These are phyloP conservation scores for Orthonevra nobilis DNA, from an alignment of 2,888 invertebrate species.

Conservation along the genomic window DNA sequence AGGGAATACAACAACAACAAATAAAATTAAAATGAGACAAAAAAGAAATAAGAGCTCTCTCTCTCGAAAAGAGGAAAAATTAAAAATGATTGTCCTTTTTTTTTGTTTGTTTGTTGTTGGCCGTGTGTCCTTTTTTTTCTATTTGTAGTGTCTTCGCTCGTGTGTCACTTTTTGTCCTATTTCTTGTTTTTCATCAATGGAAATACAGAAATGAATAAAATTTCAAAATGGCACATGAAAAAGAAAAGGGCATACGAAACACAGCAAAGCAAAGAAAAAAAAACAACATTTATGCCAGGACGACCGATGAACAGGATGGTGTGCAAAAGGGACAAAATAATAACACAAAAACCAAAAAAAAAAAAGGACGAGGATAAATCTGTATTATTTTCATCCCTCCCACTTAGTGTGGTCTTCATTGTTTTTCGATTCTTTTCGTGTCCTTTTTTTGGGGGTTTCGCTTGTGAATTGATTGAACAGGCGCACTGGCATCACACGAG, in stretches of 20 bases:
- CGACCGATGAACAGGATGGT: conserved; percentile 14
- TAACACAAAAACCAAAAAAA: too few relatives aligned
- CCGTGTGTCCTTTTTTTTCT: conserved; percentile 54
- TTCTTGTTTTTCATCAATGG: conserved; percentile 70
- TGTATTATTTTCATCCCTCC: conserved; percentile 65
- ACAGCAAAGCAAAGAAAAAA: conserved; percentile 19
- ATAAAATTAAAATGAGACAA: conserved; percentile 29
- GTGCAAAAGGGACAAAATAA: conserved; percentile 60
- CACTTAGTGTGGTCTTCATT: conserved; percentile 49
- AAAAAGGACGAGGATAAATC: too few relatives aligned
- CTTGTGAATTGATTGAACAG: conserved; percentile 17
- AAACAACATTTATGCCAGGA: too few relatives aligned
- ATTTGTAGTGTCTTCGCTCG: conserved; percentile 39
- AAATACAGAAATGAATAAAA: conserved; percentile 69
- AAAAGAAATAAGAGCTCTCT: conserved; percentile 6
- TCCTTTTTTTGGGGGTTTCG: conserved; percentile 7
- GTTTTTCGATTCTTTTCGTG: conserved; percentile 33
- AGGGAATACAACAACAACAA: conserved; percentile 43
- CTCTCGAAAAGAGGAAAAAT: conserved; percentile 50
- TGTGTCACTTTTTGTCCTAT: conserved; percentile 64
- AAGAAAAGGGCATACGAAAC: conserved; percentile 4
- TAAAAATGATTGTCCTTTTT: conserved; percentile 63
- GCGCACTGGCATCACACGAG: conserved; percentile 27
- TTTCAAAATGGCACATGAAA: conserved; percentile 69
- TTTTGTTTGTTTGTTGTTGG: background rate